phyloP scores from a whole-genome alignment of 2,888 invertebrate species.

The Leptinotarsa juncta region DNA sequence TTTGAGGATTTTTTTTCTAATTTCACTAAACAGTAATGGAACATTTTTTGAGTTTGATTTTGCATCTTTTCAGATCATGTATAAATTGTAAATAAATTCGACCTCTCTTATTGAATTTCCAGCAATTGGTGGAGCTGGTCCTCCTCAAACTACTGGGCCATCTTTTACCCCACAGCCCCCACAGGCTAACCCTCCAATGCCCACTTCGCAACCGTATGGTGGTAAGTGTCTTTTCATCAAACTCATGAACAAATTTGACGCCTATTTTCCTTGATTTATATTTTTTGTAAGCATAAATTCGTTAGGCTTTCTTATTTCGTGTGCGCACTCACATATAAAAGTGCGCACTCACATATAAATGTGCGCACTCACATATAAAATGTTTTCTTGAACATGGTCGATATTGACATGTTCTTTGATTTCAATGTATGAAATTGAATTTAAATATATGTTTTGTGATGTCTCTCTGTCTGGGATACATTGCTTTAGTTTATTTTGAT shows the following conservation, averaged over 20 bases:
- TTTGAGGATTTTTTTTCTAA: slow-evolving; percentile 31
- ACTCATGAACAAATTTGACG: too few relatives aligned
- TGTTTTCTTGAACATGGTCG: too few relatives aligned
- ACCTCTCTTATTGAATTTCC: slow-evolving; percentile 51
- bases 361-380: too few relatives aligned
- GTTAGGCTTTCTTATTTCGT: too few relatives aligned
- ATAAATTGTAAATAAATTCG: slow-evolving; percentile 46
- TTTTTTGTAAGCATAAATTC: background rate
- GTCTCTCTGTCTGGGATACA: too few relatives aligned
- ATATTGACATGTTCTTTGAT: too few relatives aligned
- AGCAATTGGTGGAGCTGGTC: slow-evolving; percentile 68
- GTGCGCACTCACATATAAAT: too few relatives aligned
- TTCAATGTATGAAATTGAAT: too few relatives aligned
- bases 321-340: too few relatives aligned
- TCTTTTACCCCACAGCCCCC: slow-evolving; percentile 76
- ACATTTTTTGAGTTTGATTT: slow-evolving; percentile 46
- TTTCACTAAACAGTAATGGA: slow-evolving; percentile 42
- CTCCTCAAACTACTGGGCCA: slow-evolving; percentile 70
- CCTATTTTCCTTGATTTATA: too few relatives aligned
- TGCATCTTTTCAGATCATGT: slow-evolving; percentile 39
- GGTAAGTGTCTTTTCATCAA: slow-evolving; percentile 54
- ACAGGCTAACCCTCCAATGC: slow-evolving; percentile 67
- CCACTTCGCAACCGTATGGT: slow-evolving; percentile 66
- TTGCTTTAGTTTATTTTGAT: too few relatives aligned
- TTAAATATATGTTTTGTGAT: too few relatives aligned